A percentile compares a stretch with the other conserved stretches of the same genome.
phyloP scores from a whole-genome alignment of 2,113 vertebrate genomes.

The Alligator sinensis region DNA sequence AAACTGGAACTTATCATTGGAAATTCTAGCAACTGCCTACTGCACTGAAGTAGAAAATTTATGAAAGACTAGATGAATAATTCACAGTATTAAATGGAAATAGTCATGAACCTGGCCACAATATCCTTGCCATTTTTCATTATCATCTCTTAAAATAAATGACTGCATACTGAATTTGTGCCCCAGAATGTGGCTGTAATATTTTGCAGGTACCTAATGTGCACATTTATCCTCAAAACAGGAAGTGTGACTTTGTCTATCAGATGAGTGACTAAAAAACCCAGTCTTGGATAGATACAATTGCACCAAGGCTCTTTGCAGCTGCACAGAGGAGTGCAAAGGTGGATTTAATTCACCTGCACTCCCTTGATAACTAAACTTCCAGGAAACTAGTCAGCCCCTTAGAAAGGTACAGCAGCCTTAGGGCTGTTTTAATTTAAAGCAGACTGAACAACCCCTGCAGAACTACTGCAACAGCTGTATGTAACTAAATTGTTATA shows the following conservation, averaged over 20 bases:
- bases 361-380: background rate
- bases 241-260: background rate
- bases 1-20: background rate
- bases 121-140: constrained; percentile 11
- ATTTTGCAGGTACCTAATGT: background rate
- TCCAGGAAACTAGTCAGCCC: background rate
- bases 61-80: background rate
- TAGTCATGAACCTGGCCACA: background rate
- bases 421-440: background rate
- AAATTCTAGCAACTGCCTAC: background rate
- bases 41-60: constrained; percentile 7
- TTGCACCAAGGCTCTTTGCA: fast-evolving
- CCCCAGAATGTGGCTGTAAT: constrained; percentile 18
- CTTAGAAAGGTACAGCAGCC: background rate
- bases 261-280: background rate
- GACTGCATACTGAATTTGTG: background rate
- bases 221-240: background rate
- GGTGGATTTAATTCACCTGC: fast-evolving
- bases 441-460: fast-evolving
- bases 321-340: background rate
- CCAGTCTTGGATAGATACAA: fast-evolving
- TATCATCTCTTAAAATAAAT: constrained; percentile 43
- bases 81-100: background rate
- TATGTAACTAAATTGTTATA: background rate
- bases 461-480: fast-evolving